phyloP scores from a whole-genome alignment of 2,888 invertebrate genomes.

The Dione juno region DNA sequence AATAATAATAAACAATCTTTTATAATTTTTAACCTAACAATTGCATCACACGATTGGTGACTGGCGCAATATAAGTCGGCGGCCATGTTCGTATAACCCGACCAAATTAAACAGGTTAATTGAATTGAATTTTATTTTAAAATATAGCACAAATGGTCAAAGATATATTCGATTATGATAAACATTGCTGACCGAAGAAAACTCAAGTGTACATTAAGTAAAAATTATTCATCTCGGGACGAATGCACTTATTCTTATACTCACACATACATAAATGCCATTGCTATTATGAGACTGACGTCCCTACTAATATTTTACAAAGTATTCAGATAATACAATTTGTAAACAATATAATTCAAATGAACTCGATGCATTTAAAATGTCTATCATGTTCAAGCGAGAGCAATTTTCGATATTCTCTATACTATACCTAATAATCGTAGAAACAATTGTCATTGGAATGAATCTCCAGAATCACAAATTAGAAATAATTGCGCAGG shows the following conservation, averaged over 20 bases:
- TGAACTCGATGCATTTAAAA: conserved; percentile 23
- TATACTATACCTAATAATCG: conserved; percentile 82
- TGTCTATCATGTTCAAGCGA: conserved; percentile 50
- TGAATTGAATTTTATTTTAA: neutral
- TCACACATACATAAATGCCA: conserved; percentile 41
- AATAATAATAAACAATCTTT: neutral
- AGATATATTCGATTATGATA: conserved; percentile 3
- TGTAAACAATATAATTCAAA: conserved; percentile 25
- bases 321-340: conserved; percentile 28
- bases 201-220: conserved; percentile 11
- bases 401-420: conserved; percentile 57
- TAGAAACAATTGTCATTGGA: conserved; percentile 77
- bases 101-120: conserved; percentile 55
- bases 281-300: conserved; percentile 39
- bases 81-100: conserved; percentile 69
- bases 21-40: neutral
- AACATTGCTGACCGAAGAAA: conserved; percentile 11
- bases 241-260: conserved; percentile 39
- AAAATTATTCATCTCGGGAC: conserved; percentile 27
- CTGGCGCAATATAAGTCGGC: conserved; percentile 13
- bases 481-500: conserved; percentile 67
- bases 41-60: conserved; percentile 49
- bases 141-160: conserved; percentile 19
- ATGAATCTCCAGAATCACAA: conserved; percentile 75
- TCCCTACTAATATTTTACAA: conserved; percentile 34